Conservation (phyloP, 2,888 invertebrate genomes). For the Atherix ibis region DNA sequence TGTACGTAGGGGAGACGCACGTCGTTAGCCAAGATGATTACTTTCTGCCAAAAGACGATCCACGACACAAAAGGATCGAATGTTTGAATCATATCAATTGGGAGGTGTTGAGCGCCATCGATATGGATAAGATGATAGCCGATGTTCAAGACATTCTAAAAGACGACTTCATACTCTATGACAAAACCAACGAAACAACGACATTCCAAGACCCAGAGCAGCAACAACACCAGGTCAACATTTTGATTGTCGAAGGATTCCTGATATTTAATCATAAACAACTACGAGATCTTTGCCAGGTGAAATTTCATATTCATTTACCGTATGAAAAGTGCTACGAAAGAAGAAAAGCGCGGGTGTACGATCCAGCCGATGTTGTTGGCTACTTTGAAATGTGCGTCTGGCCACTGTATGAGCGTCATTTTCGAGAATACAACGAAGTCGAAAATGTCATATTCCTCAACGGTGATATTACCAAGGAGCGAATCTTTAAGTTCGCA, state of each 20-base stretch:
- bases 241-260: conserved; percentile 64
- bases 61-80: conserved; percentile 44
- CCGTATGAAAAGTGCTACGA: conserved; percentile 48
- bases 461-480: conserved; percentile 27
- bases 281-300: conserved; percentile 47
- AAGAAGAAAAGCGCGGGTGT: conserved; percentile 46
- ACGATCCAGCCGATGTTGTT: conserved; percentile 71
- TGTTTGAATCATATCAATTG: conserved; percentile 60
- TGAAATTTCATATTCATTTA: conserved; percentile 59
- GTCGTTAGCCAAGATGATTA: conserved; percentile 62
- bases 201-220: conserved; percentile 14
- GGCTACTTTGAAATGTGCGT: conserved; percentile 79
- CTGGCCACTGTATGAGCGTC: conserved; percentile 73
- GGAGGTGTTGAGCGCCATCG: conserved; percentile 52
- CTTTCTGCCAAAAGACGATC: conserved; percentile 49
- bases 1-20: conserved; percentile 30
- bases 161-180: conserved; percentile 9
- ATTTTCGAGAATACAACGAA: conserved; percentile 34
- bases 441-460: conserved; percentile 27
- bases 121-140: conserved; percentile 52
- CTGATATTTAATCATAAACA: conserved; percentile 53
- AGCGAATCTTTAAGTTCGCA: conserved; percentile 20
- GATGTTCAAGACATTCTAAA: conserved; percentile 38
- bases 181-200: conserved; percentile 3
- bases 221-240: conserved; percentile 26